Evolutionary conservation across 2,113 vertebrate genomes (phyloP), one percentile per base, ranked within the genome.

Genomic region (Pyrgilauda ruficollis): DNA sequence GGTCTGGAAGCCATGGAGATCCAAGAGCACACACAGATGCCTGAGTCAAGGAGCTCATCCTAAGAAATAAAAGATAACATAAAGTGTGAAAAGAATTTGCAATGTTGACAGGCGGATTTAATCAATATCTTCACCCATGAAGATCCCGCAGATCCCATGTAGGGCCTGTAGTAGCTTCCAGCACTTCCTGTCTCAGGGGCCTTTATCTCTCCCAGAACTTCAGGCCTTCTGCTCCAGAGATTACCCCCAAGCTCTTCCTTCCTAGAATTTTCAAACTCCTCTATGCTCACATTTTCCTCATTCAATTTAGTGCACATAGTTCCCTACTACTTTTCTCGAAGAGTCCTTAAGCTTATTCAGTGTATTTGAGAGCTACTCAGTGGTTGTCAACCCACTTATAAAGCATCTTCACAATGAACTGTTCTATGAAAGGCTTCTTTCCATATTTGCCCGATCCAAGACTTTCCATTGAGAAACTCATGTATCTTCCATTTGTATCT

Each of bases 1-100:
- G 16, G 47, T 26, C n/a, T 86, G 76, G 23, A 68, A 83, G 63
- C 7, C 62, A 43, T 3, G 6, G 28, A 82, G 16, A 74, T 18
- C 15, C 2, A 5, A 43, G 13, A 73, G 35, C 33, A 55, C 26
- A 64, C 30, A 20, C 7, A 0, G 1, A 9, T 50, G 10, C 6
- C 16, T 53, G 11, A 61, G 35, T 26, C 56, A 72, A 11, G 21
- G 17, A 46, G 46, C 27, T 72, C 44, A 55, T 37, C 9, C 13
- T 24, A 46, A 55, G 13, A 56, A 87, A 56, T 1, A 31, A 14
- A 72, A 49, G 13, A 44, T 23, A 47, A 4, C 13, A 84, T 24
- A 37, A 84, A 62, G 8, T 5, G 4, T 20, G 15, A 37, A 81
- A 43, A 18, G 14, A 10, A 43, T 47, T 46, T 78, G 11, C 16